Conservation (phyloP, 2,888 invertebrate genomes). For the Lordiphosa andalusiaca region DNA sequence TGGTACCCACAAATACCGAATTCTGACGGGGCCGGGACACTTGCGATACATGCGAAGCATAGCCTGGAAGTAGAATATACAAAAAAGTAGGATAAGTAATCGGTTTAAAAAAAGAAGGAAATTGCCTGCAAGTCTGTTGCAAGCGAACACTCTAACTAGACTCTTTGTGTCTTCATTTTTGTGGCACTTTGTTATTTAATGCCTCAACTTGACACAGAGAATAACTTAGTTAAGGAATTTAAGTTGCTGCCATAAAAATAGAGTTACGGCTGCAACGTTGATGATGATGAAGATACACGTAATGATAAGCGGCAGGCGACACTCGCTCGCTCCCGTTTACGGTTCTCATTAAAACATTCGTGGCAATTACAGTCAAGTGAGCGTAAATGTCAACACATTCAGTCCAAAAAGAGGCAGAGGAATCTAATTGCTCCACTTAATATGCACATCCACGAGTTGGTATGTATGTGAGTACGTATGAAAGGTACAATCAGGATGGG, state of each 20-base stretch:
- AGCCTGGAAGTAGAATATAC: constrained; percentile 78
- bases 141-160: no score
- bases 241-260: not conserved
- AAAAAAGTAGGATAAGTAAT: not conserved
- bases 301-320: no score
- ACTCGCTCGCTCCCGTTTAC: not conserved
- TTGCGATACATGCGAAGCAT: constrained; percentile 66
- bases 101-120: no score
- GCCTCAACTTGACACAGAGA: not conserved
- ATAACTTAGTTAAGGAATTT: no score
- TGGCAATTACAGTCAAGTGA: constrained; percentile 22
- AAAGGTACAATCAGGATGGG: no score
- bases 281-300: no score
- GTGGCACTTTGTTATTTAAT: no score
- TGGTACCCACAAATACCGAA: constrained; percentile 91
- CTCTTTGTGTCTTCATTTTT: no score
- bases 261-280: not conserved
- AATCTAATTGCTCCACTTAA: not conserved
- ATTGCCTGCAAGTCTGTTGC: no score
- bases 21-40: constrained; percentile 85
- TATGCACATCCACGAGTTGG: no score
- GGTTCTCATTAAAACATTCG: constrained; percentile 13
- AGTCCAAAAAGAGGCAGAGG: not conserved
- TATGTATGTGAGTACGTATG: no score
- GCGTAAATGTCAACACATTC: constrained; percentile 18